Conservation (phyloP, 2,888 invertebrate species). For the Sinopyrophorus schimmeli region DNA sequence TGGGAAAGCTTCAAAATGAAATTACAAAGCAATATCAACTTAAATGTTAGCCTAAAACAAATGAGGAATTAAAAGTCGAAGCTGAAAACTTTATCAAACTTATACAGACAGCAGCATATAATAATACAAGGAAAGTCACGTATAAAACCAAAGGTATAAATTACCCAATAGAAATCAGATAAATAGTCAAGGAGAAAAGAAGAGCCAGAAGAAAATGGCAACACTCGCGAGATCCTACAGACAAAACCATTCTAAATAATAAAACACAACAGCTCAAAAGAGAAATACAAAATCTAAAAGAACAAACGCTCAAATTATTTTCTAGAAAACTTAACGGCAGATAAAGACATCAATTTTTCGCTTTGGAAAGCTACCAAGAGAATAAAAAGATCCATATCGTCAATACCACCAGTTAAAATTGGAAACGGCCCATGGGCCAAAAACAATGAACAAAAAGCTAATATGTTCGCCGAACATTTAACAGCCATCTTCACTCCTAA, state of each 20-base stretch:
- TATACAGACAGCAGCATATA: too few relatives aligned
- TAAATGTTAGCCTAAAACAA: constrained; percentile 13
- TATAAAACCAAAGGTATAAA: too few relatives aligned
- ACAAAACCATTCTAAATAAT: constrained; percentile 9
- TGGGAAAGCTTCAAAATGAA: constrained; percentile 6
- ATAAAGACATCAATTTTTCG: too few relatives aligned
- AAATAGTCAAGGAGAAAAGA: too few relatives aligned
- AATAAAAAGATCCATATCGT: constrained; percentile 7
- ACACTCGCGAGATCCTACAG: constrained; percentile 1
- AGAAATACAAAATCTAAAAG: constrained; percentile 12
- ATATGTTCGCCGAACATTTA: constrained; percentile 31
- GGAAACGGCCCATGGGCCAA: constrained; percentile 29
- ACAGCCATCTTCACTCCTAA: constrained; percentile 29
- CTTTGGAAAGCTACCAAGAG: constrained; percentile 6
- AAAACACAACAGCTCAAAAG: constrained; percentile 10
- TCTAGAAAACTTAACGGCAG: neutral
- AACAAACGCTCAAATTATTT: neutral
- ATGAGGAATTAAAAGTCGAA: neutral
- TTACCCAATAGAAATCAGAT: too few relatives aligned
- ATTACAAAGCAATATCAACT: neutral
- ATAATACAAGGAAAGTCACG: too few relatives aligned
- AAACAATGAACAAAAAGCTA: constrained; percentile 32
- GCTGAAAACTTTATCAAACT: neutral
- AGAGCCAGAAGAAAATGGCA: constrained; percentile 9
- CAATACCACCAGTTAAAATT: constrained; percentile 27